Percentiles rank a stretch among this genome's conserved stretches.
phyloP scores from a whole-genome alignment of 2,888 invertebrate genomes.

The Ornithoptera priamus region DNA sequence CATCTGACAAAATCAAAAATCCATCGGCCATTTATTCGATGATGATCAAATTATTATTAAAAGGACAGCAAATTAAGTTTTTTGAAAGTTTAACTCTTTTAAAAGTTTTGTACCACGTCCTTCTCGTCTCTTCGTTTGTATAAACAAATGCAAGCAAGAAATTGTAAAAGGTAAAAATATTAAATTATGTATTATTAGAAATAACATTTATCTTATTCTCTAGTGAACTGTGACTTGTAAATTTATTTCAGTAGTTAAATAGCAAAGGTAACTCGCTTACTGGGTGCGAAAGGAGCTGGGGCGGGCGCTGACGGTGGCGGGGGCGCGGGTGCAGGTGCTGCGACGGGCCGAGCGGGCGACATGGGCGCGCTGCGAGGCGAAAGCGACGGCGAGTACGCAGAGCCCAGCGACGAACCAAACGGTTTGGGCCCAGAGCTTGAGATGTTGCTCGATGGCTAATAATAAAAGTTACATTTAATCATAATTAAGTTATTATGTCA shows the following conservation, averaged over 20 bases:
- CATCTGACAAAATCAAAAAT: neutral
- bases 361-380: constrained; percentile 75
- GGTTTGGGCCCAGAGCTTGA: constrained; percentile 81
- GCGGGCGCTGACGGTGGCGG: constrained; percentile 47
- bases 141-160: too few species aligned
- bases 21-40: neutral
- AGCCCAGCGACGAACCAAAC: constrained; percentile 81
- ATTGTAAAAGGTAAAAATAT: neutral
- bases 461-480: neutral
- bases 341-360: constrained; percentile 70
- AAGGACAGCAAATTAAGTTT: neutral
- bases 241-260: constrained; percentile 44
- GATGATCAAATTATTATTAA: neutral
- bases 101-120: too few species aligned
- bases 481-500: too few species aligned
- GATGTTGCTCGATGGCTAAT: constrained; percentile 73
- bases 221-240: neutral
- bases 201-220: neutral
- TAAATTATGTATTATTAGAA: neutral
- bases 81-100: neutral
- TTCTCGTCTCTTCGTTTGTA: too few species aligned
- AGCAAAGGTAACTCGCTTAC: constrained; percentile 79
- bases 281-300: constrained; percentile 43
- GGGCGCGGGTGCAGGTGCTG: constrained; percentile 45
- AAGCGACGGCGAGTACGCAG: constrained; percentile 73